Percentiles rank a stretch among this genome's conserved stretches.
Evolutionary conservation across 2,797 vertebrate species (phyloP).

Genomic region (Helostoma temminkii): DNA sequence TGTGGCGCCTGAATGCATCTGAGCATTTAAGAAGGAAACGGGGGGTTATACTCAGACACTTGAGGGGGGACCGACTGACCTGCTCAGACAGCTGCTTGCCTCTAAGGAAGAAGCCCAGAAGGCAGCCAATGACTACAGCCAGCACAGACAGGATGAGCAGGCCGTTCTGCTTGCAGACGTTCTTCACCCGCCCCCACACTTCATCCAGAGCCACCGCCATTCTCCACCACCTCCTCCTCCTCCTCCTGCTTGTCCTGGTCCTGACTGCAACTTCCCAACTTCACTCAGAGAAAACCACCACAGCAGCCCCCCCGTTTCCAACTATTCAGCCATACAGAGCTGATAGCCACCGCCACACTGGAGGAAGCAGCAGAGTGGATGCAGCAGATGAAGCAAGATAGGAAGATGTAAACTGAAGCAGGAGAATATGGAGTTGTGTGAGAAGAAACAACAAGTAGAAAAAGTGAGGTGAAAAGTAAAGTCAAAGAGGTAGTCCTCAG

Average conservation of each 20-base stretch:
- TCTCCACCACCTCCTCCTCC: conserved; percentile 64
- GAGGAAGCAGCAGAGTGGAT: conserved; percentile 4
- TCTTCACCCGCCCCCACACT: conserved; percentile 90
- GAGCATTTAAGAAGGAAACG: neutral
- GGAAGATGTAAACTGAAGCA: conserved; percentile 20
- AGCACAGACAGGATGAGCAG: conserved; percentile 96
- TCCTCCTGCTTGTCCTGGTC: conserved; percentile 58
- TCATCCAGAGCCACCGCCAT: conserved; percentile 91
- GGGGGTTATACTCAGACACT: too few relatives aligned
- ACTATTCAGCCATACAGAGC: conserved; percentile 84
- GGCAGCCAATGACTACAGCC: conserved; percentile 95
- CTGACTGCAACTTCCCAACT: conserved; percentile 54
- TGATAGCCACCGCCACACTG: conserved; percentile 31
- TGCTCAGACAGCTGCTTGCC: conserved; percentile 93
- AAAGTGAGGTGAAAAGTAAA: conserved; percentile 7
- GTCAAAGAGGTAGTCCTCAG: conserved; percentile 48
- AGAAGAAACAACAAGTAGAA: neutral
- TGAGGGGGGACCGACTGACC: conserved; percentile 90
- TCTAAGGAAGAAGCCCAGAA: conserved; percentile 96
- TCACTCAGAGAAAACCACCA: conserved; percentile 55
- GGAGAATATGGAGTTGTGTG: conserved; percentile 7
- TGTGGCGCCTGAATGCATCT: conserved; percentile 19
- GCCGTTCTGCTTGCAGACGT: conserved; percentile 94
- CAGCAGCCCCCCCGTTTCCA: conserved; percentile 41
- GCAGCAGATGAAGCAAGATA: conserved; percentile 11